These are phyloP conservation scores for Adelosebastes latens DNA, from an alignment of 2,797 vertebrate genomes.

Conservation along the genomic window DNA sequence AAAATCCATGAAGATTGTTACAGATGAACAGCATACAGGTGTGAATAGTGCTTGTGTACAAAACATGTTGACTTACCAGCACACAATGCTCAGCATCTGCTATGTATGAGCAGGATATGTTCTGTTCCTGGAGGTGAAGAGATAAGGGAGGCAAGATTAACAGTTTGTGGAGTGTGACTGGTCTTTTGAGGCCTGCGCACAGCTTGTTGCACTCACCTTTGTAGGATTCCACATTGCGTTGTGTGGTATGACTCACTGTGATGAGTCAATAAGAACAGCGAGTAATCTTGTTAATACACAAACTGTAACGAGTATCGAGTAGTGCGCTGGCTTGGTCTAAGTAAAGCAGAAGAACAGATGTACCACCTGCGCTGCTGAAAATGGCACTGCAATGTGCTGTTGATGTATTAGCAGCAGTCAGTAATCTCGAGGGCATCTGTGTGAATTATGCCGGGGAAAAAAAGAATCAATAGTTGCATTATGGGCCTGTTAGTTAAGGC, in stretches of 20 bases:
- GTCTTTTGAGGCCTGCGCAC: slow-evolving; percentile 33
- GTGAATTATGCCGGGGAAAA: slow-evolving; percentile 16
- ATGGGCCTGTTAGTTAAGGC: slow-evolving; percentile 28
- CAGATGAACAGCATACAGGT: not conserved
- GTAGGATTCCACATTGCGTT: slow-evolving; percentile 31
- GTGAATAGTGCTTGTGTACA: slow-evolving; percentile 4
- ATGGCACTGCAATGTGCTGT: slow-evolving; percentile 4
- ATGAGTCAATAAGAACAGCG: slow-evolving; percentile 60
- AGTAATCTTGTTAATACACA: slow-evolving; percentile 25
- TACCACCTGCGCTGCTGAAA: slow-evolving; percentile 26
- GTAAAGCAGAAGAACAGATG: slow-evolving; percentile 33
- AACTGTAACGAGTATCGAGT: slow-evolving; percentile 32
- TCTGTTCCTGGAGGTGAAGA: slow-evolving; percentile 30
- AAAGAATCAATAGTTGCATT: slow-evolving; percentile 31
- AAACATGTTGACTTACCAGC: not conserved
- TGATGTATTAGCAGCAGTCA: slow-evolving; percentile 27
- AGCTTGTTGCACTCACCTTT: slow-evolving; percentile 46
- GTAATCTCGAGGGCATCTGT: slow-evolving; percentile 26
- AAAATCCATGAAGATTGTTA: slow-evolving; percentile 14
- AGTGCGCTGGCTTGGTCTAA: slow-evolving; percentile 8
- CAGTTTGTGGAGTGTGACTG: slow-evolving; percentile 42
- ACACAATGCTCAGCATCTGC: not conserved
- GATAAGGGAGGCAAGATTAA: slow-evolving; percentile 27
- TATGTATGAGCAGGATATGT: not conserved
- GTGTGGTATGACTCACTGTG: slow-evolving; percentile 53